These are phyloP conservation scores for Vulpes lagopus DNA, from an alignment of 2,113 vertebrate genomes.

Conservation along the genomic window DNA sequence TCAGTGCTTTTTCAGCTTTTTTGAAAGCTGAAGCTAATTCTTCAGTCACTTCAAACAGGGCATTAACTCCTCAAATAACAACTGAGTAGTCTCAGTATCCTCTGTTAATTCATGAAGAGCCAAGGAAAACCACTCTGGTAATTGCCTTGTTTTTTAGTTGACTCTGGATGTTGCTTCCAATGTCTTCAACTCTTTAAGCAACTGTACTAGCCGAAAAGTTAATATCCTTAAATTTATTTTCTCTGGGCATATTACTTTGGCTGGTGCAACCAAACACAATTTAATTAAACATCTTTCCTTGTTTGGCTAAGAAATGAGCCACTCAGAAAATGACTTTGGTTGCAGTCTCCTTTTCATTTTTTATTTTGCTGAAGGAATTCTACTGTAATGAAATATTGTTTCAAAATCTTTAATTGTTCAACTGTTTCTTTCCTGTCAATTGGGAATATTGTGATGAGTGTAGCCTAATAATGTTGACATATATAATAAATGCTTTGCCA, in stretches of 20 bases:
- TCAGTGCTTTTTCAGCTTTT: conserved; percentile 52
- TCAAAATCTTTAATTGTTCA: conserved; percentile 53
- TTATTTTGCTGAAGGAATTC: conserved; percentile 56
- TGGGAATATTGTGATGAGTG: conserved; percentile 25
- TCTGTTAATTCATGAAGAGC: conserved; percentile 39
- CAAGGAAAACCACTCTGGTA: conserved; percentile 30
- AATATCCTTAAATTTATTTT: conserved; percentile 56
- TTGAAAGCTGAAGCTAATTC: conserved; percentile 55
- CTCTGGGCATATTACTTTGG: conserved; percentile 59
- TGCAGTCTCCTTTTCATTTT: conserved; percentile 55
- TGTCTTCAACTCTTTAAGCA: conserved; percentile 31
- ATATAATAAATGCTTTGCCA: conserved; percentile 45
- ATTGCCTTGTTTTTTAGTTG: conserved; percentile 23
- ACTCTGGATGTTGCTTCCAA: not conserved
- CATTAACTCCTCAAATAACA: conserved; percentile 16
- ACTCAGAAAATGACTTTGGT: conserved; percentile 63
- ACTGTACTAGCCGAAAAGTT: conserved; percentile 48
- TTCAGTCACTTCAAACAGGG: conserved; percentile 50
- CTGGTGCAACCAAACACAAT: conserved; percentile 34
- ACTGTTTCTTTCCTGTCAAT: conserved; percentile 55
- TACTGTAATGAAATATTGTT: conserved; percentile 63
- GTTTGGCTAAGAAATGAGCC: conserved; percentile 66
- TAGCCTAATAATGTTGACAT: conserved; percentile 53
- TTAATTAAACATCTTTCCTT: conserved; percentile 49
- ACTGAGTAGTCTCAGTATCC: not conserved